Conservation (phyloP, 2,888 invertebrate species). For the Aleiodes testaceus region DNA sequence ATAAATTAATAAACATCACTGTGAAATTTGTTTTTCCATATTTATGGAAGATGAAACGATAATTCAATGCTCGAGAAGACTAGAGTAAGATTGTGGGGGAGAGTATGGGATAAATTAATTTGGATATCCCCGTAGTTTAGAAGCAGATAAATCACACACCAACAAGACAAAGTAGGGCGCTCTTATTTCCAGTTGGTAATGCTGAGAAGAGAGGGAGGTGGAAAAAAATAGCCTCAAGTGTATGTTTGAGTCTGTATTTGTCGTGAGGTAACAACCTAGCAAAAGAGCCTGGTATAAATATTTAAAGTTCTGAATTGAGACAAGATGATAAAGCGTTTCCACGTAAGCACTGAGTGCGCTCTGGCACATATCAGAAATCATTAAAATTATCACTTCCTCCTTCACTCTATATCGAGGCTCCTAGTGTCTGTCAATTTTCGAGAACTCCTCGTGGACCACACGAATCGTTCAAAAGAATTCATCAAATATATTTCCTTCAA, state of each 20-base stretch:
- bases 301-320: conserved; percentile 69
- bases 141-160: too few relatives aligned
- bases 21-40: too few relatives aligned
- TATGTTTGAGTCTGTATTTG: conserved; percentile 44
- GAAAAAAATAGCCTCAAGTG: conserved; percentile 16
- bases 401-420: conserved; percentile 32
- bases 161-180: too few relatives aligned
- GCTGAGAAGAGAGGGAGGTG: not conserved
- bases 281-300: conserved; percentile 65
- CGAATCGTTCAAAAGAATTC: too few relatives aligned
- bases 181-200: too few relatives aligned
- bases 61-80: too few relatives aligned
- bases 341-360: conserved; percentile 60
- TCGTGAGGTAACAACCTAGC: conserved; percentile 67
- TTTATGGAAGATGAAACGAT: too few relatives aligned
- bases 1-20: too few relatives aligned
- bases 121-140: too few relatives aligned
- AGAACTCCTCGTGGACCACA: conserved; percentile 37
- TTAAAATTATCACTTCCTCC: conserved; percentile 38
- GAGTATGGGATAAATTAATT: too few relatives aligned
- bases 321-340: conserved; percentile 69
- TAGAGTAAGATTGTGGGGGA: too few relatives aligned
- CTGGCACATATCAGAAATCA: conserved; percentile 65
- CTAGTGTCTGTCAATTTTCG: conserved; percentile 60
- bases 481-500: not conserved